Evolutionary conservation across 2,113 vertebrate species (phyloP).

Genomic region (Zosterops lateralis): DNA sequence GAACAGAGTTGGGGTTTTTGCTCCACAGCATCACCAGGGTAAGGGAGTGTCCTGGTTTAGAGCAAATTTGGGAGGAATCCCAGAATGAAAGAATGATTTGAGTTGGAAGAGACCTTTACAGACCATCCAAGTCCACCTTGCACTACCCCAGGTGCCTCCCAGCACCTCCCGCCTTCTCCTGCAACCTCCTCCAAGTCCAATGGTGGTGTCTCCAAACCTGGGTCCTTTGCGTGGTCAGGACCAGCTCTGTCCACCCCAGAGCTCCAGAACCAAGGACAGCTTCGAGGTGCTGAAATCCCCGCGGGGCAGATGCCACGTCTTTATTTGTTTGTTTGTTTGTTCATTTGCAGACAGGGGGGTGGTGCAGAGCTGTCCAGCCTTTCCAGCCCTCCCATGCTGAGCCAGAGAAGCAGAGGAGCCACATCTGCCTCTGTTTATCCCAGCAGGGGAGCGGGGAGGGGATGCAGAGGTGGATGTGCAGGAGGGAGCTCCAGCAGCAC

Average conservation of each 20-base stretch:
- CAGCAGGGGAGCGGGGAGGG: background rate
- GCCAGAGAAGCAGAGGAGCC: accelerated
- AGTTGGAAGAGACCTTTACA: background rate
- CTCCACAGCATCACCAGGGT: background rate
- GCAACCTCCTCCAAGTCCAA: accelerated
- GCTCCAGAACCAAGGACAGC: background rate
- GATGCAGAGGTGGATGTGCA: accelerated
- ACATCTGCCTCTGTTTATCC: background rate
- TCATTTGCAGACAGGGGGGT: background rate
- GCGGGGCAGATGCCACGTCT: accelerated
- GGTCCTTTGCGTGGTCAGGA: background rate
- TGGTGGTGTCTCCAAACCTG: background rate
- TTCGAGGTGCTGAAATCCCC: background rate
- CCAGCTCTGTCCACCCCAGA: background rate
- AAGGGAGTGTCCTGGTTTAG: background rate
- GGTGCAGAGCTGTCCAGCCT: background rate
- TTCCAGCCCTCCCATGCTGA: accelerated
- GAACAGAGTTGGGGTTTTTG: background rate
- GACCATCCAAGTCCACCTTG: too few species aligned
- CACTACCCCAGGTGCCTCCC: background rate
- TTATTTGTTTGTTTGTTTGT: background rate
- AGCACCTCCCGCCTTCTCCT: background rate
- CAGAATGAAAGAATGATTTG: background rate
- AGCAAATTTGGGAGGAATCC: background rate
- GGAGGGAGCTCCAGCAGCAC: background rate